Evolutionary conservation across 1,140 invertebrate genomes (phyloP), one percentile per base, ranked within the genome.

Genomic region (Chrysoperla carnea): DNA sequence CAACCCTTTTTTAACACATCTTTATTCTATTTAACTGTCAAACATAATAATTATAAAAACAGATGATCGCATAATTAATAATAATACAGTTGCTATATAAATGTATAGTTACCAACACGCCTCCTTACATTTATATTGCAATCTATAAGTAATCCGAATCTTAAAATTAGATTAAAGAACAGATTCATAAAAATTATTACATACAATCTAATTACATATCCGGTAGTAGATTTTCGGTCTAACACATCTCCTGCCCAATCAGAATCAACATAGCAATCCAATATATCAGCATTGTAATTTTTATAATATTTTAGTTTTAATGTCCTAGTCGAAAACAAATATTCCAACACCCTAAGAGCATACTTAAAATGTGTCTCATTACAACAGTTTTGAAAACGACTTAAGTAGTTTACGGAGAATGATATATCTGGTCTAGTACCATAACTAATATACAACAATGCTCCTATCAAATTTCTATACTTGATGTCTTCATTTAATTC

Each of bases 371-470:
- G 57, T 36, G 52, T 59, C 46, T 44, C 27, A 43, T 55, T 40
- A 48, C 56, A 59, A 54, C 55, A 60, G 48, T 45, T 56, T 54
- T 61, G 57, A 40, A 39, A 61, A 42, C 55, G 42, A 48, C 58
- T 60, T 39, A 62, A 33, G 37, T 46, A 48, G 38, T 43, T 48
- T 39, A 48, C 46, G 12, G 33, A 38, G 38, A 39, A 48, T 8
- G 48, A 36, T 41, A 60, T 45, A 51, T 64, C 55, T 46, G 57
- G 59, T 47, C 57, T 48, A 15, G 59, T 62, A 17, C 52, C 56
- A 45, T 52, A 47, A 55, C 55, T 61, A 38, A 62, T 57, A 52
- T 60, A 62, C 47, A 62, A 52, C 42, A 62, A 49, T 46, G 49
- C 42, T 48, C 59, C 47, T 50, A 59, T 46, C 50, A 55, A 43